These are phyloP conservation scores for Magallana gigas DNA, from an alignment of 1,140 invertebrate species.

Conservation along the genomic window DNA sequence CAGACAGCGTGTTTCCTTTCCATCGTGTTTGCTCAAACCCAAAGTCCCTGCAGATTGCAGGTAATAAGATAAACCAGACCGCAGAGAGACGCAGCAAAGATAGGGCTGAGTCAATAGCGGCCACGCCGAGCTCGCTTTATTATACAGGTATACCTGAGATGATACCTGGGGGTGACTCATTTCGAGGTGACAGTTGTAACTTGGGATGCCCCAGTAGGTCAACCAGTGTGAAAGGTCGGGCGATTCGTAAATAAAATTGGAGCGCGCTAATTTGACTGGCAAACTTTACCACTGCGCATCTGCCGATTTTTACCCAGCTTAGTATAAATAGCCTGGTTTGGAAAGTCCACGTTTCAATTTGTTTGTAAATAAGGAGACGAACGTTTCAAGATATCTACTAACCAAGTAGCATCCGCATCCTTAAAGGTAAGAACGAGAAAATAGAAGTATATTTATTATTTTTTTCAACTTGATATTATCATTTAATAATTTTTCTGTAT, in stretches of 20 bases:
- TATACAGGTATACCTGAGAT: constrained; percentile 23
- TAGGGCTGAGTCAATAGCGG: neutral
- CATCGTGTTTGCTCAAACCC: constrained; percentile 3
- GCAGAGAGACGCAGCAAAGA: constrained; percentile 20
- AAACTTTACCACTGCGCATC: constrained; percentile 12
- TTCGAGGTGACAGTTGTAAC: neutral
- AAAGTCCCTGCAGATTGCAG: constrained; percentile 14
- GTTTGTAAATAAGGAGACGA: neutral
- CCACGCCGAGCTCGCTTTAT: constrained; percentile 26
- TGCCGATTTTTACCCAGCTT: neutral
- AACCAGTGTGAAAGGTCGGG: constrained; percentile 17
- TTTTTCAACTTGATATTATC: too few species aligned
- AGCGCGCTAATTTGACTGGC: constrained; percentile 26
- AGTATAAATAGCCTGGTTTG: neutral
- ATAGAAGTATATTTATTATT: too few species aligned
- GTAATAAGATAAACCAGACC: constrained; percentile 24
- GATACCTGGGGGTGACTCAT: neutral
- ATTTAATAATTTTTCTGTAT: too few species aligned
- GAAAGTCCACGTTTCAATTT: constrained; percentile 25
- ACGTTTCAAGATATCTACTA: neutral
- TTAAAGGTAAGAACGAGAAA: too few species aligned
- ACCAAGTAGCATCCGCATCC: neutral
- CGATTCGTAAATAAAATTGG: constrained; percentile 34
- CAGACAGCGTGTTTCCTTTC: neutral
- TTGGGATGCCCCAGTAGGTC: constrained; percentile 1